Percentiles rank a stretch among this genome's conserved stretches.
Evolutionary conservation across 1,140 invertebrate species (phyloP).

Genomic region (Drosophila chauvacae): DNA sequence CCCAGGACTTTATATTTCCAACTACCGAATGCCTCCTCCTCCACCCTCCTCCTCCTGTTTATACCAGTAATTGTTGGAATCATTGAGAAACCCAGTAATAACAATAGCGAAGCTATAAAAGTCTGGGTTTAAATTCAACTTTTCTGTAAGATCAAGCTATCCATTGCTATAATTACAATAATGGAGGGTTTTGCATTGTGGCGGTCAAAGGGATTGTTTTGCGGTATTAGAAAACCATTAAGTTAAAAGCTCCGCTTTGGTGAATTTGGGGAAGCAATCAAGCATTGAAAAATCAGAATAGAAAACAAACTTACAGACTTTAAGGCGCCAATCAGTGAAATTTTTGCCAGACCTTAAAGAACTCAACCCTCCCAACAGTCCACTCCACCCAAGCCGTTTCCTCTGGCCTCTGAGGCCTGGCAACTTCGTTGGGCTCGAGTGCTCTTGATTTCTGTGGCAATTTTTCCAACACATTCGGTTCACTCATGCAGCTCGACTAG

Average conservation of each 20-base stretch:
- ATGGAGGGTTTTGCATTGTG: slow-evolving; percentile 4
- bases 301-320: slow-evolving; percentile 25
- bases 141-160: slow-evolving; percentile 1
- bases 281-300: slow-evolving; percentile 15
- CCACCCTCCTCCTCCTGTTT: neutral
- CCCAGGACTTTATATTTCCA: too few relatives aligned
- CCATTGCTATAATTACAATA: slow-evolving; percentile 44
- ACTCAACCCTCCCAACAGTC: neutral
- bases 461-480: slow-evolving; percentile 45
- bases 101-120: neutral
- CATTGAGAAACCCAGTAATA: slow-evolving; percentile 5
- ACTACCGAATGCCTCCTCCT: neutral
- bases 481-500: slow-evolving; percentile 39
- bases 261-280: slow-evolving; percentile 17
- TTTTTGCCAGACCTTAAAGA: slow-evolving; percentile 13
- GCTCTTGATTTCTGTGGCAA: slow-evolving; percentile 9
- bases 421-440: slow-evolving; percentile 29
- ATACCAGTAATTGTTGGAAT: neutral
- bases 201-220: slow-evolving; percentile 10
- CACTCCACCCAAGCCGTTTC: neutral
- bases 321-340: slow-evolving; percentile 29
- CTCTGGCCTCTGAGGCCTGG: neutral
- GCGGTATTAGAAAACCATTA: slow-evolving; percentile 52
- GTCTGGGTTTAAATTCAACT: neutral
- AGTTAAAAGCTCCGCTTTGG: slow-evolving; percentile 52